phyloP scores from a whole-genome alignment of 2,113 vertebrate genomes.

The Thymallus thymallus region DNA sequence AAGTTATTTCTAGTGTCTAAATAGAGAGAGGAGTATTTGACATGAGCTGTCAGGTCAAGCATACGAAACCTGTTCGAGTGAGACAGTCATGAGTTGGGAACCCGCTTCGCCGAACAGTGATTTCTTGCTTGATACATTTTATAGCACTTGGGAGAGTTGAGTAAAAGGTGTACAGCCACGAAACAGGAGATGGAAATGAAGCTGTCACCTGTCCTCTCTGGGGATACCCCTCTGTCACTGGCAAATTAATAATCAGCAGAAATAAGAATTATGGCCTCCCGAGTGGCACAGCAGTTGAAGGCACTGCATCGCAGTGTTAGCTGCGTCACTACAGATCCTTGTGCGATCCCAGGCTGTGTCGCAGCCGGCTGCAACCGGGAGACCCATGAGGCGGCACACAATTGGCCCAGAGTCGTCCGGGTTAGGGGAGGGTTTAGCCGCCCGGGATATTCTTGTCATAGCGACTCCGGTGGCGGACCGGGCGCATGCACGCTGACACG shows the following conservation, averaged over 20 bases:
- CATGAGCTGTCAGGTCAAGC: constrained; percentile 28
- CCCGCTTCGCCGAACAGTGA: constrained; percentile 27
- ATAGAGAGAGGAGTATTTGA: constrained; percentile 16
- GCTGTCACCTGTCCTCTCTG: constrained; percentile 39
- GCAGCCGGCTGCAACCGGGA: no score
- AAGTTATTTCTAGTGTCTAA: neutral
- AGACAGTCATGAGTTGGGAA: constrained; percentile 27
- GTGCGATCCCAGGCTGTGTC: no score
- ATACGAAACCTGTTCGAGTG: constrained; percentile 31
- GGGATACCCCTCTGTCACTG: constrained; percentile 23
- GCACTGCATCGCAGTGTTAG: no score
- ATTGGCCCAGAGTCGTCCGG: no score
- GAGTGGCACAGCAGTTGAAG: no score
- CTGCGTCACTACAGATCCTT: no score
- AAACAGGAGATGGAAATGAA: constrained; percentile 41
- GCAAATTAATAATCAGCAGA: constrained; percentile 54
- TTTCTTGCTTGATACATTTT: constrained; percentile 52
- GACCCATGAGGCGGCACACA: no score
- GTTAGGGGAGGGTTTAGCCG: no score
- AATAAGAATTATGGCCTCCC: constrained; percentile 42
- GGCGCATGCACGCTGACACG: no score
- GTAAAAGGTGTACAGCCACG: constrained; percentile 32
- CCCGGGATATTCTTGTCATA: no score
- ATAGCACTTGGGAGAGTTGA: constrained; percentile 46
- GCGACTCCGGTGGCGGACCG: no score